Base-by-base conservation (phyloP, 2,888 invertebrate species). In the Bembecia ichneumoniformis region DNA sequence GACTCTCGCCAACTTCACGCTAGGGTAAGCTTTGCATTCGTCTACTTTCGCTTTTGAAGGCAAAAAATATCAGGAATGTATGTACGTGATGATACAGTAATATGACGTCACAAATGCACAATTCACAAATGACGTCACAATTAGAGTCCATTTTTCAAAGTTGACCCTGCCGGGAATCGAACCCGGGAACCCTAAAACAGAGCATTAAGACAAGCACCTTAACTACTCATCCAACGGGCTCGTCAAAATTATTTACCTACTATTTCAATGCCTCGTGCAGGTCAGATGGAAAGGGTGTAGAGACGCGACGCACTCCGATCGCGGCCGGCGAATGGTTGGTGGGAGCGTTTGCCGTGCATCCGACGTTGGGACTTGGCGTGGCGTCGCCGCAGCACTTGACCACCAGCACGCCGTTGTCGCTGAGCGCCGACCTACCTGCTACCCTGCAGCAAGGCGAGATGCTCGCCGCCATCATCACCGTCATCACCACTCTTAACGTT, bases 371-470 rank as follows among this genome's bases (percentile, higher is more conserved):
- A 0, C 69, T 87, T 0, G 87, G 84, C 0, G 49, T 87, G 11
- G 86, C 87, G 34, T 45, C 64, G 1, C 77, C 83, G 0, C 69
- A 71, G 51, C 66, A 63, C 54, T 71, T 81, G 67, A 64, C 77
- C n/a, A 80, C 84, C 20, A 70, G 71, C 15, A 68, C 77, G 82
- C 90, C 80, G 91, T 95, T 99, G 72, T 94, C 95, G 58, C 91
- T 98, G 44, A 91, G 93, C 7, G 89, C 96, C 7, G 95, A 97
- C 68, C 80, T 98, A 47, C 99, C 99, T 0, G 94, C 95, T 62
- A 92, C 94, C 0, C 91, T 99, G 11, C 93, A 96, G 61, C 90
- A 93, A 55, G 97, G 97, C 17, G 99, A 99, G 87, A 92, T 94
- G 7, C 89, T 99, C 49, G 93, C 96, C 0, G 90, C 97, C 49